phyloP scores from a whole-genome alignment of 2,113 vertebrate species.

The Acrocephalus arundinaceus region DNA sequence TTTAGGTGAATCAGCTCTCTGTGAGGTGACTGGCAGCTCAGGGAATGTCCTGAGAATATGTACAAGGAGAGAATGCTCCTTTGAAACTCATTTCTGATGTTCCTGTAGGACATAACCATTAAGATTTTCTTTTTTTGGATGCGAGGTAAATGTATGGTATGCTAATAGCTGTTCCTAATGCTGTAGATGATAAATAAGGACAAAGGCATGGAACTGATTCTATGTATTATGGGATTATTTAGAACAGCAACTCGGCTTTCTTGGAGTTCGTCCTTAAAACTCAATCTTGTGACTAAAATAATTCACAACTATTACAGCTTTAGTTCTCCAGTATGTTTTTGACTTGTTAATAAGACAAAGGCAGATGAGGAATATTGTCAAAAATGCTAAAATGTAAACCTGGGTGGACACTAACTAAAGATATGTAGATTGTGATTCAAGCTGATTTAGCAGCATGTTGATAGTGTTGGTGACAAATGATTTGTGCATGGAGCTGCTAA shows the following conservation, averaged over 20 bases:
- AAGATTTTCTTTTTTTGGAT: not conserved
- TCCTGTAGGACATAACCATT: not conserved
- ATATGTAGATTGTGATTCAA: not conserved
- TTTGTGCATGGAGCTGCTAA: not conserved
- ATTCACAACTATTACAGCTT: not conserved
- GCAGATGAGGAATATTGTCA: constrained; percentile 4
- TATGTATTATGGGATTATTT: not conserved
- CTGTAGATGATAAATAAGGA: not conserved
- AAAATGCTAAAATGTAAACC: not conserved
- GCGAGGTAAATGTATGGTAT: not conserved
- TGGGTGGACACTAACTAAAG: constrained; percentile 19
- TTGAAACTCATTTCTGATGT: not conserved
- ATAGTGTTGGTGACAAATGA: not conserved
- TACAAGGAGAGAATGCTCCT: not conserved
- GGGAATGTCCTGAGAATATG: not conserved
- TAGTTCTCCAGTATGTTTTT: not conserved
- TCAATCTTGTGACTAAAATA: not conserved
- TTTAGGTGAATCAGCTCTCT: not conserved
- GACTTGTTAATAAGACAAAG: constrained; percentile 1
- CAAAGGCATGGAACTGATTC: not conserved
- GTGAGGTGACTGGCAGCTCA: not conserved
- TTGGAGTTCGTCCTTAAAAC: not conserved
- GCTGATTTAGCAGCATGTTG: not conserved
- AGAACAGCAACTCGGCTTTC: not conserved
- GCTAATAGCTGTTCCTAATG: not conserved